A percentile compares a stretch with the other conserved stretches of the same genome.
Evolutionary conservation across 2,113 vertebrate species (phyloP).

Genomic region (Silurus glanis): DNA sequence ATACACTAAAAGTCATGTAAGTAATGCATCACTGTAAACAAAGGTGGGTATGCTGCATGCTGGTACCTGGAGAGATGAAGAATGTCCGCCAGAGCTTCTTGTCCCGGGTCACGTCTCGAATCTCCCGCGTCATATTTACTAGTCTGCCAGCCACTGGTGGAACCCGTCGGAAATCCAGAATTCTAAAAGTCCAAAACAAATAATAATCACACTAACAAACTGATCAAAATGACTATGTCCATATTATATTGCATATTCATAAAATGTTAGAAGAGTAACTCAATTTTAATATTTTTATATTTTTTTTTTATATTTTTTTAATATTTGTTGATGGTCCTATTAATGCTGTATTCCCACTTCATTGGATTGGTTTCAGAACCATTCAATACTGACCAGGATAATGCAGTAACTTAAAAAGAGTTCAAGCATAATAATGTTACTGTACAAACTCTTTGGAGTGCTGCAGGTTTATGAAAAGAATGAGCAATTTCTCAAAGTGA

Average conservation of each 20-base stretch:
- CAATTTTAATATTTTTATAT: background rate
- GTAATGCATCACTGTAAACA: background rate
- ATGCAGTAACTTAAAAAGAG: background rate
- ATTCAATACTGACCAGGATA: background rate
- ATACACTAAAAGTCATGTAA: background rate
- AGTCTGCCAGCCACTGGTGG: slow-evolving; percentile 91
- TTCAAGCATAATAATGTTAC: slow-evolving; percentile 11
- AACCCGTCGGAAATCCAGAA: slow-evolving; percentile 93
- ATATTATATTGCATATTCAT: background rate
- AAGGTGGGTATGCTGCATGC: background rate
- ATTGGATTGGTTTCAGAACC: background rate
- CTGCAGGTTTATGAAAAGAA: slow-evolving; percentile 26
- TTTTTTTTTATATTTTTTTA: too few species aligned
- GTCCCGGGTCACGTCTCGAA: slow-evolving; percentile 89
- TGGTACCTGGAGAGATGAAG: slow-evolving; percentile 85
- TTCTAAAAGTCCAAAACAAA: slow-evolving; percentile 47
- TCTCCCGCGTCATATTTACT: slow-evolving; percentile 96
- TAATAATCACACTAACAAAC: background rate
- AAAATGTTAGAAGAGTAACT: background rate
- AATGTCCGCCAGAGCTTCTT: slow-evolving; percentile 96
- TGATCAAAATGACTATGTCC: too few species aligned
- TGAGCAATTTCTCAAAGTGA: slow-evolving; percentile 13
- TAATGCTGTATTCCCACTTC: background rate
- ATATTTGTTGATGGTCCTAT: background rate
- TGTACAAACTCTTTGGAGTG: slow-evolving; percentile 5